A percentile compares a stretch with the other conserved stretches of the same genome.
Conservation (phyloP, 2,113 vertebrate genomes). For the Ondatra zibethicus region DNA sequence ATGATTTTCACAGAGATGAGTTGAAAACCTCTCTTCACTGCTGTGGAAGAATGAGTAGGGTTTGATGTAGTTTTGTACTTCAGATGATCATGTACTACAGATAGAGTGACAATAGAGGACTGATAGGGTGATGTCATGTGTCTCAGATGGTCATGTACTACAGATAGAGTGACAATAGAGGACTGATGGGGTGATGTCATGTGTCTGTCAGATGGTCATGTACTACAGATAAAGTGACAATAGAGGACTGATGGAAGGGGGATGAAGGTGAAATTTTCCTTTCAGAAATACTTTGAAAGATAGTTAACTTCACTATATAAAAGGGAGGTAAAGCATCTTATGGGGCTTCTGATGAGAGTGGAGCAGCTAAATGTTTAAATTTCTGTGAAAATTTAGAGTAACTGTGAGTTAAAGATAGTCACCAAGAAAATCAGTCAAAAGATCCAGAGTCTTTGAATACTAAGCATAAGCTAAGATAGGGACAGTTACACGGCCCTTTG, state of each 20-base stretch:
- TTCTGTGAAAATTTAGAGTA: background rate
- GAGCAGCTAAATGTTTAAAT: background rate
- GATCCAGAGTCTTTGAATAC: background rate
- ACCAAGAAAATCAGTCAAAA: conserved; percentile 15
- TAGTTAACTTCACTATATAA: background rate
- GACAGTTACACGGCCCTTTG: background rate
- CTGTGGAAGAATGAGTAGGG: background rate
- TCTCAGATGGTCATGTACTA: background rate
- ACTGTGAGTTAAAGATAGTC: background rate
- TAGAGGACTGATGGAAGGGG: background rate
- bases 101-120: background rate
- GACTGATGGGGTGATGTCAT: background rate
- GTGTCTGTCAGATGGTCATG: background rate
- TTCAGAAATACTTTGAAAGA: background rate
- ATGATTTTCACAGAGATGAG: background rate
- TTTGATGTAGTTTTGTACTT: background rate
- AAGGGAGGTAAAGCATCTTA: background rate
- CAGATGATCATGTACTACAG: background rate
- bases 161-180: background rate
- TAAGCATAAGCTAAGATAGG: background rate
- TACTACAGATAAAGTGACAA: background rate
- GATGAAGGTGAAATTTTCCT: background rate
- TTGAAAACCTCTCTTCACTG: background rate
- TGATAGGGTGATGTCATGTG: background rate
- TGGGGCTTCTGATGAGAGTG: background rate